A percentile compares a stretch with the other conserved stretches of the same genome.
These are phyloP conservation scores for Oncorhynchus nerka DNA, from an alignment of 2,113 vertebrate species.

Conservation along the genomic window DNA sequence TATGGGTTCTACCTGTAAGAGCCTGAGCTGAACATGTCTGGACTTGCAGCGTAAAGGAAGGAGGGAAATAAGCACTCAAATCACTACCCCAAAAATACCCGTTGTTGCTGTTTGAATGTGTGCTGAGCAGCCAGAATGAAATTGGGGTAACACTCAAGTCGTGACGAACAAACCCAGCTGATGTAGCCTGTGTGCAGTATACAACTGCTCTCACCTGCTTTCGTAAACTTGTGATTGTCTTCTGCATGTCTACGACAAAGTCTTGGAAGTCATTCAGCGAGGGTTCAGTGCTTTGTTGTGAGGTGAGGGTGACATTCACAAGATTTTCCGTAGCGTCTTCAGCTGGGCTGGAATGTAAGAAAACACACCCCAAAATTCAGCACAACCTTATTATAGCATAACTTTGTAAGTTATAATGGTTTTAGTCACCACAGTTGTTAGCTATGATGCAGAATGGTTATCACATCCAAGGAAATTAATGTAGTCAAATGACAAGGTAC, in stretches of 20 bases:
- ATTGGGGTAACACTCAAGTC: background rate
- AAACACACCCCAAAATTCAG: background rate
- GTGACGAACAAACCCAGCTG: background rate
- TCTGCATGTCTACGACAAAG: constrained; percentile 92
- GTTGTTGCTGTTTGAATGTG: background rate
- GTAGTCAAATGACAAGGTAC: background rate
- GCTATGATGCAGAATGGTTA: background rate
- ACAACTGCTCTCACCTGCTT: constrained; percentile 78
- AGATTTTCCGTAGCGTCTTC: constrained; percentile 51
- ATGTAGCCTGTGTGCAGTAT: background rate
- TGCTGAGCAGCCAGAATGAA: background rate
- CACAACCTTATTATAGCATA: background rate
- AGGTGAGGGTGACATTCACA: constrained; percentile 69
- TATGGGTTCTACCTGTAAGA: background rate
- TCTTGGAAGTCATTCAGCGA: constrained; percentile 86
- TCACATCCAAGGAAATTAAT: background rate
- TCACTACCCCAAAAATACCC: background rate
- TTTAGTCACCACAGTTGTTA: background rate
- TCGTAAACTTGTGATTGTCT: constrained; percentile 91
- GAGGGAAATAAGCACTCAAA: background rate
- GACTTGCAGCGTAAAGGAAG: background rate
- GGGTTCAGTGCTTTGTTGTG: constrained; percentile 62
- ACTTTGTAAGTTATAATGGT: background rate
- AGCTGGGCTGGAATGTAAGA: constrained; percentile 60
- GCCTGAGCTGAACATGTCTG: background rate